phyloP scores from a whole-genome alignment of 2,797 vertebrate genomes.

The Orientallactaga sibirica region DNA sequence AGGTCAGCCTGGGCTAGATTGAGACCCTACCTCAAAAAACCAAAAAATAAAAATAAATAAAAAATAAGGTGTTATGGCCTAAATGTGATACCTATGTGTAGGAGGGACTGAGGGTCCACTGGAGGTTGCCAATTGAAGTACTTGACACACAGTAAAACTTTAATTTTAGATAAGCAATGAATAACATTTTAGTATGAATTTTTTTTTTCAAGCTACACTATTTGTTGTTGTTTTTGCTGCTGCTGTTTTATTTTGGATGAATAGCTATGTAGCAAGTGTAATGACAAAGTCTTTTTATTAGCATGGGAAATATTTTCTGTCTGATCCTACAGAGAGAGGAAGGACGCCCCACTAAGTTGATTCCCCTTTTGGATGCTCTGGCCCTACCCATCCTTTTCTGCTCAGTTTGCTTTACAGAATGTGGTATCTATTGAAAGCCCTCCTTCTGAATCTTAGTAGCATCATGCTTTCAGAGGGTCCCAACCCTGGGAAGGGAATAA shows the following conservation, averaged over 20 bases:
- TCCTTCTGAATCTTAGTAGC: neutral
- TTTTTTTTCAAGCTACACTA: neutral
- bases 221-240: neutral
- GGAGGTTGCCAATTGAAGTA: neutral
- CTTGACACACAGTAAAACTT: neutral
- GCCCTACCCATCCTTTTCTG: neutral
- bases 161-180: constrained; percentile 25
- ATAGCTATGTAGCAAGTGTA: too few species aligned
- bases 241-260: neutral
- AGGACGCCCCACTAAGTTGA: neutral
- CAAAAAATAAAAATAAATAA: too few species aligned
- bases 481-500: neutral
- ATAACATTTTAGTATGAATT: neutral
- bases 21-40: too few species aligned
- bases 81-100: neutral
- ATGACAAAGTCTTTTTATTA: neutral
- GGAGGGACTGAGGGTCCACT: neutral
- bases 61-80: neutral
- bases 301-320: neutral
- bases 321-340: neutral
- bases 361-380: neutral
- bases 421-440: neutral
- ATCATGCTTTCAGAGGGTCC: neutral
- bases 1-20: too few species aligned
- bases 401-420: neutral